phyloP scores from a whole-genome alignment of 92 coral and sea anemone species.

The Heteractis magnifica region DNA sequence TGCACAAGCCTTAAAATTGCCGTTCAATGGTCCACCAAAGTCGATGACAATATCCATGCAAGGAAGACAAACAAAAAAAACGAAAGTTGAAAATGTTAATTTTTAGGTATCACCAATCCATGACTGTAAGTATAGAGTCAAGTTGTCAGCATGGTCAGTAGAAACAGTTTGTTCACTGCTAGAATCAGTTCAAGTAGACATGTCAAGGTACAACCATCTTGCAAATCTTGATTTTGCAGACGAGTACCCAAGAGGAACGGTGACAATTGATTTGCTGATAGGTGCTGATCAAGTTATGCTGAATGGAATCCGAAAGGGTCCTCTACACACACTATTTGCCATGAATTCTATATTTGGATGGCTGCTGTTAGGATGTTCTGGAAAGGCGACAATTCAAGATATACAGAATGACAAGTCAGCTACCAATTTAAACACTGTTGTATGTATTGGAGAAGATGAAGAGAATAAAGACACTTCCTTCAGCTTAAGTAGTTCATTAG shows the following conservation, averaged over 20 bases:
- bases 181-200: slow-evolving; percentile 17
- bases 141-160: slow-evolving; percentile 32
- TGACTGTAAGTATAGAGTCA: background rate
- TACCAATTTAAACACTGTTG: too few species aligned
- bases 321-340: slow-evolving; percentile 1
- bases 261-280: slow-evolving; percentile 27
- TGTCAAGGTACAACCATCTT: slow-evolving; percentile 16
- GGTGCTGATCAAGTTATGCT: slow-evolving; percentile 22
- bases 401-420: too few species aligned
- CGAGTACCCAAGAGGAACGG: slow-evolving; percentile 22
- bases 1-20: slow-evolving; percentile 12
- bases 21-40: background rate
- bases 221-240: slow-evolving; percentile 15
- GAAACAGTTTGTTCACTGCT: slow-evolving; percentile 21
- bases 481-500: background rate
- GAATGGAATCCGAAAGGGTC: slow-evolving; percentile 17
- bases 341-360: background rate
- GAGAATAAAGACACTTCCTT: too few species aligned
- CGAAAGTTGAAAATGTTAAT: background rate
- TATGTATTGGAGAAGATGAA: too few species aligned
- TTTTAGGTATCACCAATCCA: background rate
- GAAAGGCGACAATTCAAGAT: background rate
- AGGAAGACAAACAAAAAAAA: background rate
- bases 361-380: background rate
- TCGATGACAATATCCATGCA: slow-evolving; percentile 32